Evolutionary conservation across 2,113 vertebrate species (phyloP), one percentile per base, ranked within the genome.

Genomic region (Trichechus manatus): DNA sequence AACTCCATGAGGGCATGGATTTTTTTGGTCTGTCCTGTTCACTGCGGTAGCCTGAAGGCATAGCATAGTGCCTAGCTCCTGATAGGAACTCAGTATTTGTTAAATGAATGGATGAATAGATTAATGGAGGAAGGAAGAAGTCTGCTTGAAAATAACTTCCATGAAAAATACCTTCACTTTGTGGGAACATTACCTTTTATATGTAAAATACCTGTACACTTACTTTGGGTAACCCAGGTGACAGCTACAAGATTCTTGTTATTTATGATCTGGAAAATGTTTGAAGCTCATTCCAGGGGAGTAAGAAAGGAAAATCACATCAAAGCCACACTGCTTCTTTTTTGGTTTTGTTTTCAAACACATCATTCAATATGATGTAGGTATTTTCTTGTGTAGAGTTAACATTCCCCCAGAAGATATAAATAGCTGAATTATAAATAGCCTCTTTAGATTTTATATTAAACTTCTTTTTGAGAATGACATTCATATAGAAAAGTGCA

Each of bases 211-310:
- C 68, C 33, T 89, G 25, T 15, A 78, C 82, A 72, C 90, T 95
- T 77, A 59, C 68, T 92, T 87, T 70, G 63, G 19, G 87, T 84
- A 93, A 64, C 94, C 50, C 70, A 50, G 53, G 53, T 95, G n/a
- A 29, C 36, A 87, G 56, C 63, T 47, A 87, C 33, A 89, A 70
- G 70, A 89, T 80, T 39, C 61, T 89, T 96, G 75, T 84, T 91
- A 75, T 97, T 97, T 96, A 87, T 95, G 80, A 94, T 93, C 42
- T 86, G 61, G 25, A 84, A 88, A 92, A 92, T 90, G 66, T 96
- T 88, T 91, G 85, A 96, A 97, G 90, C 75, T 59, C 50, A 89
- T 98, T 89, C 79, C 59, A 87, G 83, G 61, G 44, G n/a, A 93
- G 14, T 87, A 87, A 93, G 64, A 39, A 50, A 95, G 89, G 89